Evolutionary conservation across 2,888 invertebrate genomes (phyloP), one percentile per base, ranked within the genome.

Genomic region (Dusona sp.): DNA sequence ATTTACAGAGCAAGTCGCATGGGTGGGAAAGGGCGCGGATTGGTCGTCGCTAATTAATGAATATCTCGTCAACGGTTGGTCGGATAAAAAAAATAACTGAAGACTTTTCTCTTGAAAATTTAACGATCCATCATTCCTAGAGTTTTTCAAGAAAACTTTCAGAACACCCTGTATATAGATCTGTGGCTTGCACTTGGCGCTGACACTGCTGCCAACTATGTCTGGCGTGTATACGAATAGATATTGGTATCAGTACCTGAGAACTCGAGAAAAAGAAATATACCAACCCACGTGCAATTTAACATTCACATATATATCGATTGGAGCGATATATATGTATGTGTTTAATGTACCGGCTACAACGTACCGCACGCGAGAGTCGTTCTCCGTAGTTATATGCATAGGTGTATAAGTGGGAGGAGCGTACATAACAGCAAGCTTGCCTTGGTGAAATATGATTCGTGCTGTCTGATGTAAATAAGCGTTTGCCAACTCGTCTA

Each of bases 391-490:
- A 6, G 51, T 33, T 1, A 1, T 3, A 33, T 33, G 13, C 11
- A 51, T n/a, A 33, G 22, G 22, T 3, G 70, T 33, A 51, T 19
- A 38, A 73, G 73, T 73, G 29, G 38, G 73, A 38, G 74, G 38
- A 42, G 33, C 48, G 19, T 70, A 42, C 29, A 48, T 70, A 33
- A 48, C 36, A 72, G 33, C 54, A 19, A 38, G 38, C 29, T 73
- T 22, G 38, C 73, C 38, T 73, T 73, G 25, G 73, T 57, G 73
- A 73, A 73, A 73, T 73, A 73, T 73, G 73, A 73, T 57, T 57
- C 73, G 73, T 73, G 73, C 73, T 38, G 73, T 73, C 38, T 22
- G 54, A 73, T 73, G 73, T 22, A 73, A 73, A 73, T 73, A 73
- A 54, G 57, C 57, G 38, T 54, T 73, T 22, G 73, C 29, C 33